Evolutionary conservation across 2,888 invertebrate species (phyloP), one percentile per base, ranked within the genome.

Genomic region (Agrochola circellaris): DNA sequence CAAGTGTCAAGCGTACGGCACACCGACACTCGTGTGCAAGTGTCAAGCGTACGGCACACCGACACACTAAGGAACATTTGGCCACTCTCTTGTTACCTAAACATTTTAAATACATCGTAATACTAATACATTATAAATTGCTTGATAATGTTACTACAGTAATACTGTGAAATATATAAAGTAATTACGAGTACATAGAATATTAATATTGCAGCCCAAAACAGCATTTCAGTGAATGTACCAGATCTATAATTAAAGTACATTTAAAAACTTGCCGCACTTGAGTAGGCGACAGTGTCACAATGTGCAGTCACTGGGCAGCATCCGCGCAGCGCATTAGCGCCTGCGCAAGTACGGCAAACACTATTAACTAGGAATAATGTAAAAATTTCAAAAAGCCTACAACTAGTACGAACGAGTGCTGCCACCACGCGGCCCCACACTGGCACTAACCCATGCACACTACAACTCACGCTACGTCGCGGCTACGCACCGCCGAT

Each of bases 31-130:
- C 34, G 34, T 34, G 34, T 34, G 5, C 34, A 9, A 38, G n/a
- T 30, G 20, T n/a, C n/a, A 0, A 26, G 58, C 17, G 42, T 30
- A 42, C 79, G 38, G n/a, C 67, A 30, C 69, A 51, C 26, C 60
- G 45, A 83, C 66, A 69, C 73, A 90, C 94, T 94, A 94, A 87
- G 82, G 42, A 93, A 93, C 94, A 95, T 95, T 95, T 95, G 95
- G 95, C 95, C 93, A 92, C 94, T 87, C 70, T 86, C 76, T 84
- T 86, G 74, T 83, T 84, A 76, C 77, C 81, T 77, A 75, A 76
- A 80, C 30, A 61, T 73, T 64, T 64, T 30, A 74, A 62, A 74
- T 77, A 65, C 26, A 61, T 72, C 20, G 20, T 72, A 48, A 72
- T 58, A 54, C 51, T 71, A 72, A 65, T 73, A 75, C 45, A 73